Conservation (phyloP, 2,888 invertebrate genomes). For the Barypeithes pellucidus region DNA sequence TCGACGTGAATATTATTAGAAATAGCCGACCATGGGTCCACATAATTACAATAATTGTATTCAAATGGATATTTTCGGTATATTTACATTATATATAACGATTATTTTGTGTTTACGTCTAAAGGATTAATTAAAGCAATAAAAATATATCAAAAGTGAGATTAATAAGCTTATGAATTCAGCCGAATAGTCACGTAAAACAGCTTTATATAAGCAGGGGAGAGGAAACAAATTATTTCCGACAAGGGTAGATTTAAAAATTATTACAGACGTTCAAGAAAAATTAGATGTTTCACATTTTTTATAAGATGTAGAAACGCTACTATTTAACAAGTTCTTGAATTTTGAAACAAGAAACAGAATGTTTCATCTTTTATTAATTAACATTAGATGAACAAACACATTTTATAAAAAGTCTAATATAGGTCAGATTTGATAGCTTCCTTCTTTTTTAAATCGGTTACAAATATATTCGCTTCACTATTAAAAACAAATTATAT, state of each 20-base stretch:
- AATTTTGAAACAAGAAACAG: no score
- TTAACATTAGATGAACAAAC: no score
- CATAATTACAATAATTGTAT: background rate
- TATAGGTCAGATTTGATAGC: no score
- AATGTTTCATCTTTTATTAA: no score
- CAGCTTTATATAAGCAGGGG: background rate
- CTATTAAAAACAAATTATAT: no score
- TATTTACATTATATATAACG: background rate
- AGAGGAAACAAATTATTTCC: background rate
- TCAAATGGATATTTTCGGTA: background rate
- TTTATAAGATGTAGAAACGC: background rate
- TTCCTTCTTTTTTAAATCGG: no score
- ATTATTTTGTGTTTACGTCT: background rate
- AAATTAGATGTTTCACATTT: background rate
- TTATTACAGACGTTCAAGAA: background rate
- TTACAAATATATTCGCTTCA: background rate
- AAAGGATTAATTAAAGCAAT: background rate
- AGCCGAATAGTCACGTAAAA: background rate
- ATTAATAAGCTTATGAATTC: background rate
- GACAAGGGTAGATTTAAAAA: background rate
- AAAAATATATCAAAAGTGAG: background rate
- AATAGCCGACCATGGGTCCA: background rate
- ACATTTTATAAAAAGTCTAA: no score
- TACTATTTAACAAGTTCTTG: no score
- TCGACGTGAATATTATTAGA: conserved; percentile 5